These are phyloP conservation scores for Pipistrellus nathusii DNA, from an alignment of 2,797 vertebrate genomes.

Conservation along the genomic window DNA sequence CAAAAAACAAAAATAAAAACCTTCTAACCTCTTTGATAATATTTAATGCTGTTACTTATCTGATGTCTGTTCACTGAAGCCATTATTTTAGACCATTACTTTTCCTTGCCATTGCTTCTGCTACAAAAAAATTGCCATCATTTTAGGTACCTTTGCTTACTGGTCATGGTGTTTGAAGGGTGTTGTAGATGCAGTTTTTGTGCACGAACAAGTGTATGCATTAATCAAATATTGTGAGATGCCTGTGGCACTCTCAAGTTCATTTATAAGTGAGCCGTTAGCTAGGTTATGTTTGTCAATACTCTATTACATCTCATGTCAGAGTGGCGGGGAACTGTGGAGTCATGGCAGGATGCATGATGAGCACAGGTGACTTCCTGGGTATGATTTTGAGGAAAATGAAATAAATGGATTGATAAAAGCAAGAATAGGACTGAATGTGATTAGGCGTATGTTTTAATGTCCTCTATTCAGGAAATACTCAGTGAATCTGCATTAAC, in stretches of 20 bases:
- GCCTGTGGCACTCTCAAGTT: neutral
- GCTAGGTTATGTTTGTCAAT: neutral
- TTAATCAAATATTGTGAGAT: constrained; percentile 23
- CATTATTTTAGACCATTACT: neutral
- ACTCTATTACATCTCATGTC: neutral
- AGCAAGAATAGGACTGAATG: neutral
- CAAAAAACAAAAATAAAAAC: neutral
- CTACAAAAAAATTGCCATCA: neutral
- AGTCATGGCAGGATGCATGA: neutral
- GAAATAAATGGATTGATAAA: neutral
- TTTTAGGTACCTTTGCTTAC: neutral
- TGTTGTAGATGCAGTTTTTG: neutral
- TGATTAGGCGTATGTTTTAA: neutral
- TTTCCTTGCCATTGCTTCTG: constrained; percentile 30
- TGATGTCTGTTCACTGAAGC: neutral
- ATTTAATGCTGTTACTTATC: neutral
- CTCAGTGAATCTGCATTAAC: neutral
- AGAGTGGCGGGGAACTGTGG: neutral
- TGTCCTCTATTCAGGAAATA: neutral
- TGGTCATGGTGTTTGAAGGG: neutral
- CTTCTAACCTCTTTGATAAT: neutral
- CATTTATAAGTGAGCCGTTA: neutral
- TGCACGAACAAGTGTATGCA: neutral
- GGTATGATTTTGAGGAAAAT: constrained; percentile 12
- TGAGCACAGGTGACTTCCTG: neutral